Conservation (phyloP, 2,888 invertebrate genomes). For the Hedya salicella region DNA sequence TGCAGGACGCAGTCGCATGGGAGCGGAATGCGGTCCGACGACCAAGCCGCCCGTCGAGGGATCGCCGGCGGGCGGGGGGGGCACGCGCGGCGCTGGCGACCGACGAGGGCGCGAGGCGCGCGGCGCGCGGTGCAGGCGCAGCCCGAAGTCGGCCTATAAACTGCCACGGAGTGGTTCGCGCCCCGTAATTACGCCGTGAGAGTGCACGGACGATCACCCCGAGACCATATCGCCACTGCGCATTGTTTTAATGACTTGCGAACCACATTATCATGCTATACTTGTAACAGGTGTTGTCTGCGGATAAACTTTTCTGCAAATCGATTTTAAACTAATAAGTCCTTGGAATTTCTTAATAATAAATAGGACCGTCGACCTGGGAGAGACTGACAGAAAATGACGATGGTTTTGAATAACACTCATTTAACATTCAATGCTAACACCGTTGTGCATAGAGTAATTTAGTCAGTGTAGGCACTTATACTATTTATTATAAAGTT, state of each 20-base stretch:
- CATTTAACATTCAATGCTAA: not conserved
- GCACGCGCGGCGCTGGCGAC: constrained; percentile 50
- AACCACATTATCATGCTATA: constrained; percentile 13
- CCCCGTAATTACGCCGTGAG: constrained; percentile 70
- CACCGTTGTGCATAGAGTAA: not conserved
- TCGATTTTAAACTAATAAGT: not conserved
- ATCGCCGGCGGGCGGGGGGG: constrained; percentile 44
- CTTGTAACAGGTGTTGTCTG: not conserved
- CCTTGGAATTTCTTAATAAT: not conserved
- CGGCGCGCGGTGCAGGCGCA: constrained; percentile 51
- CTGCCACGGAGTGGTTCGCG: constrained; percentile 63
- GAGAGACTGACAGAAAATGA: not conserved
- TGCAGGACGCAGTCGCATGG: constrained; percentile 80
- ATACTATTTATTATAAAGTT: too few relatives aligned
- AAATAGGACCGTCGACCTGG: not conserved
- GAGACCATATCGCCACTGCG: constrained; percentile 63
- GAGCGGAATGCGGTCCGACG: constrained; percentile 83
- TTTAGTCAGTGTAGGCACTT: too few relatives aligned
- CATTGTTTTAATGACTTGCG: constrained; percentile 54
- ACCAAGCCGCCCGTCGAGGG: constrained; percentile 48
- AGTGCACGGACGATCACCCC: constrained; percentile 77
- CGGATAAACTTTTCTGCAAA: not conserved
- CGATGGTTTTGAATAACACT: not conserved
- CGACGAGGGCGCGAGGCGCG: constrained; percentile 48
- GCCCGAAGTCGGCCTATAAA: constrained; percentile 72